Conservation (phyloP, 1,140 invertebrate species). For the Aradophagus sp. region DNA sequence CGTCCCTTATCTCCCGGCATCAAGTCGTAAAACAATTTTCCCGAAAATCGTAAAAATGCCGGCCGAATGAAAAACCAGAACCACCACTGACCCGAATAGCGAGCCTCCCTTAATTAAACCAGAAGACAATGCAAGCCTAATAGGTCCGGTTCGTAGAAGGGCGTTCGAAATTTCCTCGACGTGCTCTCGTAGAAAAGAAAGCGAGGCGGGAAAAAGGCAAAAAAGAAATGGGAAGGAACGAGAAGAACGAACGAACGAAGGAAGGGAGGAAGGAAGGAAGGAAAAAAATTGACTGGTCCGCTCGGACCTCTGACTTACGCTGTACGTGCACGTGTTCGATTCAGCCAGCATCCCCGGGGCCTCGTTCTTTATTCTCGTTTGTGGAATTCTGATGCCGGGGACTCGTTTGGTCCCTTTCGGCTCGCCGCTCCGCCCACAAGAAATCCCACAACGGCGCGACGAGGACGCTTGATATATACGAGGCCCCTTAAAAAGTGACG, state of each 20-base stretch:
- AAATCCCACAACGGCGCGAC: slow-evolving; percentile 52
- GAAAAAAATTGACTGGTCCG: slow-evolving; percentile 48
- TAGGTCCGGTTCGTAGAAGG: background rate
- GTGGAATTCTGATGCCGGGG: slow-evolving; percentile 37
- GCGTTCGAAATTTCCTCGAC: slow-evolving; percentile 2
- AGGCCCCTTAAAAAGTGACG: slow-evolving; percentile 45
- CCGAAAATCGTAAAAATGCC: slow-evolving; percentile 21
- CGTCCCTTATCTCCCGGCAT: slow-evolving; percentile 7
- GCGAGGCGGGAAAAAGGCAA: background rate
- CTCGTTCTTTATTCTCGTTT: slow-evolving; percentile 38
- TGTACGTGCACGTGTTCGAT: slow-evolving; percentile 55
- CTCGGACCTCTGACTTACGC: slow-evolving; percentile 55
- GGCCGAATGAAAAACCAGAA: background rate
- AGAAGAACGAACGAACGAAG: slow-evolving; percentile 1
- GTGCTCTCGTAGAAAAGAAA: background rate
- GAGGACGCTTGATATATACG: slow-evolving; percentile 34
- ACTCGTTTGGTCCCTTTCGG: slow-evolving; percentile 47
- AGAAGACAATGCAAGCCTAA: slow-evolving; percentile 31
- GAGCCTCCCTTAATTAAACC: slow-evolving; percentile 30
- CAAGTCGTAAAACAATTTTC: slow-evolving; percentile 26
- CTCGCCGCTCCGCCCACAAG: slow-evolving; percentile 56
- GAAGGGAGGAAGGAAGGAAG: slow-evolving; percentile 2
- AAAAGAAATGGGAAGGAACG: background rate
- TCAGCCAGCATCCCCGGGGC: slow-evolving; percentile 24
- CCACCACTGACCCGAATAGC: slow-evolving; percentile 7